These are phyloP conservation scores for Stenodera caucasica DNA, from an alignment of 2,888 invertebrate genomes.

Conservation along the genomic window DNA sequence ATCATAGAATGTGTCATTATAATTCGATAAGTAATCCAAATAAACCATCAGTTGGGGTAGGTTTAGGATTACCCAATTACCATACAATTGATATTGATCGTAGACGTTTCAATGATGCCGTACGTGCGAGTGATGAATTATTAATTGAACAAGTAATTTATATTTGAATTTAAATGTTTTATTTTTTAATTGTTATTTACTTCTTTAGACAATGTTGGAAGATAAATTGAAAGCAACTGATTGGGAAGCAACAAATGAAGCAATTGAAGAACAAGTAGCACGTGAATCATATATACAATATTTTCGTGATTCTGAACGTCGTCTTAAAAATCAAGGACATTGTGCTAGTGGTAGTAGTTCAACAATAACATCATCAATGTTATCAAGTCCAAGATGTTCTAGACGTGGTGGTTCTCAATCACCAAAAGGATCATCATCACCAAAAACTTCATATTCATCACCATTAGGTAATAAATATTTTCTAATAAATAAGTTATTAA, in stretches of 20 bases:
- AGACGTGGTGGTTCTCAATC: conserved; percentile 51
- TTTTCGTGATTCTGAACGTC: conserved; percentile 52
- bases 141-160: conserved; percentile 73
- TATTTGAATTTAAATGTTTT: neutral
- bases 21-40: conserved; percentile 87
- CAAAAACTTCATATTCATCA: conserved; percentile 41
- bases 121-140: conserved; percentile 74
- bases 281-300: conserved; percentile 81
- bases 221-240: conserved; percentile 87
- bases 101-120: conserved; percentile 72
- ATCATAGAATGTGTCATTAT: conserved; percentile 85
- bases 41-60: conserved; percentile 79
- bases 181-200: too few species aligned
- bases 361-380: conserved; percentile 50
- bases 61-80: conserved; percentile 79
- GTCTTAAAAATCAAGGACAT: conserved; percentile 51
- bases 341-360: conserved; percentile 52
- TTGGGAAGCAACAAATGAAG: conserved; percentile 90
- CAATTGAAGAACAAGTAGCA: conserved; percentile 86
- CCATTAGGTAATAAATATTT: conserved; percentile 36
- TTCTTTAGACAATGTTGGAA: conserved; percentile 77
- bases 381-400: conserved; percentile 48
- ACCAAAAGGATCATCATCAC: conserved; percentile 48
- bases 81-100: conserved; percentile 70
- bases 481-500: neutral